These are phyloP conservation scores for Ptychochromis oligacanthus DNA, from an alignment of 2,113 vertebrate species.

Conservation along the genomic window DNA sequence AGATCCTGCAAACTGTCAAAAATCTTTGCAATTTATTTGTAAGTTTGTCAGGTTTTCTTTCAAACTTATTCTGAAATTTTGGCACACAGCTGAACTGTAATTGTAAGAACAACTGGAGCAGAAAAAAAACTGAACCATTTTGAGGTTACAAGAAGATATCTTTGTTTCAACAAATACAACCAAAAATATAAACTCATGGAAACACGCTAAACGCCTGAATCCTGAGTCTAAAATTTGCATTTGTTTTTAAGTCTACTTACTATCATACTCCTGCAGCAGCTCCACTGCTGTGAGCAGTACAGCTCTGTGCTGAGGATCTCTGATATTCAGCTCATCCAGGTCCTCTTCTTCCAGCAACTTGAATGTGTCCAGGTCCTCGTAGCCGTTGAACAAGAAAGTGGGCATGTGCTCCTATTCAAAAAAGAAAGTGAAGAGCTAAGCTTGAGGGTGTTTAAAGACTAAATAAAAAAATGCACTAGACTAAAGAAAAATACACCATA, in stretches of 20 bases:
- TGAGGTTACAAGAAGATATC: neutral
- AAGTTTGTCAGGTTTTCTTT: neutral
- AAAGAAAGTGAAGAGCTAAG: slow-evolving; percentile 3
- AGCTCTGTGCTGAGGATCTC: slow-evolving; percentile 93
- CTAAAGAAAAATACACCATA: slow-evolving; percentile 10
- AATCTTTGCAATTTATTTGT: neutral
- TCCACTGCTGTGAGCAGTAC: slow-evolving; percentile 95
- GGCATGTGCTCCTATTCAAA: slow-evolving; percentile 93
- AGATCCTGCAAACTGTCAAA: neutral
- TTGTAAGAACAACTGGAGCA: too few species aligned
- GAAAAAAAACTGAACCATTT: neutral
- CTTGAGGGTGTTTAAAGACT: neutral
- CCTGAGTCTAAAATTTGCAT: neutral
- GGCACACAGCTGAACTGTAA: neutral
- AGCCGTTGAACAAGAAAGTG: slow-evolving; percentile 97
- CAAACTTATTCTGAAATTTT: neutral
- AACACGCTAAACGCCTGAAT: neutral
- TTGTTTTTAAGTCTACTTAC: slow-evolving; percentile 79
- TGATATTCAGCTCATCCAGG: slow-evolving; percentile 96
- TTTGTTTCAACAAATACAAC: neutral
- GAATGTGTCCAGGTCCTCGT: slow-evolving; percentile 98
- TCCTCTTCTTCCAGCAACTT: slow-evolving; percentile 97
- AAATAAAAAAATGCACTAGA: neutral
- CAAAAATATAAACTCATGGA: neutral
- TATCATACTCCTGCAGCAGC: slow-evolving; percentile 95